Evolutionary conservation across 2,888 invertebrate genomes (phyloP), one percentile per base, ranked within the genome.

Genomic region (Antheraea assamensis): DNA sequence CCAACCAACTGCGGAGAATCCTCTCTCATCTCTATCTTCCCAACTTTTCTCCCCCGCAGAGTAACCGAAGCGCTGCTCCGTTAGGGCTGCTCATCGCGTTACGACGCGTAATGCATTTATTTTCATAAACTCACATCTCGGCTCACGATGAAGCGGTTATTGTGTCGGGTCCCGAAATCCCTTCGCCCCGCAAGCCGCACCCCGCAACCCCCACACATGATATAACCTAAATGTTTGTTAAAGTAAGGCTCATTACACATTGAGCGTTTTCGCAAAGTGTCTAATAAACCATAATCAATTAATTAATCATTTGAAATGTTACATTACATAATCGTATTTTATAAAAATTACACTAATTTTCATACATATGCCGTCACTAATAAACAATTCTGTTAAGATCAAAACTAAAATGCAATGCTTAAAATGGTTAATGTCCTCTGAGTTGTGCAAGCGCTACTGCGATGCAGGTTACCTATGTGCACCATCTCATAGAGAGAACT

Each of bases 41-140:
- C n/a, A n/a, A n/a, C n/a, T n/a, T n/a, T n/a, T n/a, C 0, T 24
- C 24, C 58, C 2, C 24, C 58, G 24, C 10, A 1, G 24, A 10
- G 10, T 7, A 58, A 24, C 58, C 10, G 52, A 52, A 2, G n/a
- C 24, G 24, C 15, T 27, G 27, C 27, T 15, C 17, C 27, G 17
- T 52, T 27, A 27, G 61, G 17, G 61, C 27, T 27, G 27, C 27
- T 61, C 27, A 27, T 61, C 58, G 58, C 27, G 24, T 61, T 27
- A 61, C 61, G 61, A 30, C 61, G 27, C 61, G 27, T 61, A 61
- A 61, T 30, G 61, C 61, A 61, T 61, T 61, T 61, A 61, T 61
- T 61, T 61, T 61, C 61, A 61, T 61, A 61, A 61, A 61, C 61
- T 27, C 61, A 7, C 61, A 61, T 61, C 61, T 61, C 61, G 61